phyloP scores from a whole-genome alignment of 1,140 invertebrate genomes.

The Apolygus lucorum region DNA sequence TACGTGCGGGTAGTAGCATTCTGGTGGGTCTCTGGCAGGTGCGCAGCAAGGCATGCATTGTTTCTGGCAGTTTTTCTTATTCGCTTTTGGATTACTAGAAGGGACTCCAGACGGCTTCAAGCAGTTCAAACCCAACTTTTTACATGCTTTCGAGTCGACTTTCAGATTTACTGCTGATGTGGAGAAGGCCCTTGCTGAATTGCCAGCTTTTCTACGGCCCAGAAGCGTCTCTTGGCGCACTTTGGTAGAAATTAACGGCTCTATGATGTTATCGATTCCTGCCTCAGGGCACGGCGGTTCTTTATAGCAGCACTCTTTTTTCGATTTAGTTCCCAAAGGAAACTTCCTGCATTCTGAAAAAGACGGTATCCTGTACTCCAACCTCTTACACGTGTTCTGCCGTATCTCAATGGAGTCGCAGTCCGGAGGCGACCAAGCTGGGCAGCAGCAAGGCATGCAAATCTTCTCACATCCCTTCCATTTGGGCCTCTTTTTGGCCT shows the following conservation, averaged over 20 bases:
- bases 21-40: conserved; percentile 21
- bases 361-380: conserved; percentile 11
- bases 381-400: conserved; percentile 10
- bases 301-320: conserved; percentile 13
- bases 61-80: conserved; percentile 13
- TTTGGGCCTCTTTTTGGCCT: background rate
- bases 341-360: conserved; percentile 9
- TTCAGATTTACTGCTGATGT: background rate
- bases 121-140: background rate
- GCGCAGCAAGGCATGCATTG: conserved; percentile 25
- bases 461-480: conserved; percentile 20
- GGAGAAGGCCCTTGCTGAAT: background rate
- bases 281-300: background rate
- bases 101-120: background rate
- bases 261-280: background rate
- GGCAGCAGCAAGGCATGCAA: conserved; percentile 19
- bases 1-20: conserved; percentile 22
- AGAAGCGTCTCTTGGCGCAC: background rate
- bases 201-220: background rate
- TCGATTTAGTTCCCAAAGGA: background rate
- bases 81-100: background rate
- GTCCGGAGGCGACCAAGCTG: background rate
- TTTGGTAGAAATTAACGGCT: conserved; percentile 11
- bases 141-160: background rate
- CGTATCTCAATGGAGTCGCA: background rate